Percentiles rank a stretch among this genome's conserved stretches.
Conservation (phyloP, 2,113 vertebrate genomes). For the Chloroceryle aenea region DNA sequence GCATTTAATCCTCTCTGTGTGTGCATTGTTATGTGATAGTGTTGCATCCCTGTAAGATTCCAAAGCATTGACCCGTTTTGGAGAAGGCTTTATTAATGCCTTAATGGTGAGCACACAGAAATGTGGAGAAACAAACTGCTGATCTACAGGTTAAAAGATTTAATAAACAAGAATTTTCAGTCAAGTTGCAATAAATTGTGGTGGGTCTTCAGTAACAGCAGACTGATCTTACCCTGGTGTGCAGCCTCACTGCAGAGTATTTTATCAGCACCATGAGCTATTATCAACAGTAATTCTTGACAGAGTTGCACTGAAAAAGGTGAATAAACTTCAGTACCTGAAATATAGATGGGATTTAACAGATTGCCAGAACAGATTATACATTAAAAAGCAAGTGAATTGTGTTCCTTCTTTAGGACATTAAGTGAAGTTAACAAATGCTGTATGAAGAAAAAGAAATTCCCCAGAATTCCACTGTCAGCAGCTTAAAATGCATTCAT, state of each 20-base stretch:
- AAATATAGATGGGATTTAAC: constrained; percentile 67
- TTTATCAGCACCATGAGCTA: constrained; percentile 43
- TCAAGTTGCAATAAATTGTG: neutral
- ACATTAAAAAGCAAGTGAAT: constrained; percentile 44
- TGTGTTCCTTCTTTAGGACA: constrained; percentile 22
- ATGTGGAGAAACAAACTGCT: neutral
- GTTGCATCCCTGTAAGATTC: neutral
- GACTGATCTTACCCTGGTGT: neutral
- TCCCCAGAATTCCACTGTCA: neutral
- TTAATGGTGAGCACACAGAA: neutral
- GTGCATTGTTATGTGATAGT: neutral
- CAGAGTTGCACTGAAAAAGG: constrained; percentile 27
- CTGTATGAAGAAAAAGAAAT: neutral
- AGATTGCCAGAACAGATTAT: constrained; percentile 64
- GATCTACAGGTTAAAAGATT: neutral
- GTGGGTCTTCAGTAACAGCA: constrained; percentile 2
- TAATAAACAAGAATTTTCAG: neutral
- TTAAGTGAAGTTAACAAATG: neutral
- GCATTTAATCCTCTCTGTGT: neutral
- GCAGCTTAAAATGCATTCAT: neutral
- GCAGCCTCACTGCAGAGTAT: neutral
- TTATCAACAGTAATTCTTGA: constrained; percentile 28
- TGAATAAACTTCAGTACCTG: constrained; percentile 50
- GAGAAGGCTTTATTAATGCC: neutral
- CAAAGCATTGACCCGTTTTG: neutral